These are phyloP conservation scores for Xestia sexstrigata DNA, from an alignment of 2,888 invertebrate species.

Conservation along the genomic window DNA sequence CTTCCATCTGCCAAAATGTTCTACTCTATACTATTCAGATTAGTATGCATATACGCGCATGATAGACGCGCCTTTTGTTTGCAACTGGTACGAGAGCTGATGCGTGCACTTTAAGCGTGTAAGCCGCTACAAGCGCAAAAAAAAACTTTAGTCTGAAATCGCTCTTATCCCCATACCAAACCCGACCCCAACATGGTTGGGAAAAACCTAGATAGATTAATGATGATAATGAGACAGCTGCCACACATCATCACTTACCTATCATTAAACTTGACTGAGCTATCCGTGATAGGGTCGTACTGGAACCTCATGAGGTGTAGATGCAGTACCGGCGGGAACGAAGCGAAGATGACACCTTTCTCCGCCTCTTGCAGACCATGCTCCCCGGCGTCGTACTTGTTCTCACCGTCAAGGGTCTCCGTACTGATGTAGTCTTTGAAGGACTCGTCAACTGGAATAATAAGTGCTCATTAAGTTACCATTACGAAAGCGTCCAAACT, in stretches of 20 bases:
- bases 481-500: neutral
- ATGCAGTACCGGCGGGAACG: slow-evolving; percentile 99
- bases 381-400: slow-evolving; percentile 99
- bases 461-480: slow-evolving; percentile 4
- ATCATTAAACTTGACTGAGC: slow-evolving; percentile 99
- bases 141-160: neutral
- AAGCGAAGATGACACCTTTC: slow-evolving; percentile 99
- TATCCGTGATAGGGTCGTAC: slow-evolving; percentile 99
- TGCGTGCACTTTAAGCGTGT: neutral
- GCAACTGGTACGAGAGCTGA: neutral
- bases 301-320: slow-evolving; percentile 99
- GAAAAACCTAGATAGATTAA: neutral
- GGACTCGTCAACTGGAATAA: slow-evolving; percentile 95
- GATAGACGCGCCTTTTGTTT: neutral
- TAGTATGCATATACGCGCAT: neutral
- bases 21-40: neutral
- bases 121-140: neutral
- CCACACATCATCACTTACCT: slow-evolving; percentile 82
- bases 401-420: slow-evolving; percentile 99
- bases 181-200: neutral
- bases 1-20: neutral
- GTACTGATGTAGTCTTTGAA: slow-evolving; percentile 99
- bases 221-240: neutral
- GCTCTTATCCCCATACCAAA: neutral
- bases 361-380: slow-evolving; percentile 99